A percentile compares a stretch with the other conserved stretches of the same genome.
Evolutionary conservation across 2,888 invertebrate genomes (phyloP).

Genomic region (Callyntrura sp.): DNA sequence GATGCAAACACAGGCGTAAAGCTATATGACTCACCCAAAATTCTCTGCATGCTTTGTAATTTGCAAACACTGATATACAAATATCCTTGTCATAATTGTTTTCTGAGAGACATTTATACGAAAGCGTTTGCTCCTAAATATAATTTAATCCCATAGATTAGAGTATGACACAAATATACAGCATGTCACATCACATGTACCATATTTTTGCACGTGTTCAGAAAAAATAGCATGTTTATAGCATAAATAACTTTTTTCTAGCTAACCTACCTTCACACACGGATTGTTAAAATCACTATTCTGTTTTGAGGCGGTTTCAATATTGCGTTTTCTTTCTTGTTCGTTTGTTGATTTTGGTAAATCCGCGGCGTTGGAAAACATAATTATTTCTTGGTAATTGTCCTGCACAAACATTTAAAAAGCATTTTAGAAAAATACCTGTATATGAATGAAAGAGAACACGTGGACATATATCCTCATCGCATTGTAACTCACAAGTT

Average conservation of each 20-base stretch:
- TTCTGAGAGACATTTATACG: constrained; percentile 90
- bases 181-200: no score
- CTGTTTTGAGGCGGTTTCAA: constrained; percentile 77
- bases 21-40: constrained; percentile 90
- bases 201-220: no score
- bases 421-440: no score
- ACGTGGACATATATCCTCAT: no score
- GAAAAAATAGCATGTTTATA: no score
- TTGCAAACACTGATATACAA: constrained; percentile 90
- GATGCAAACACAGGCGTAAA: neutral
- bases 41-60: constrained; percentile 92
- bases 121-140: constrained; percentile 91
- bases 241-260: no score
- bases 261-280: constrained; percentile 80
- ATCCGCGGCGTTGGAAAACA: constrained; percentile 79
- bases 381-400: constrained; percentile 15
- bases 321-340: constrained; percentile 71
- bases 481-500: no score
- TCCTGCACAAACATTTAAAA: no score
- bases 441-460: no score
- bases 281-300: constrained; percentile 80
- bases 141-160: no score
- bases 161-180: no score
- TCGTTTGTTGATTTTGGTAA: constrained; percentile 78
- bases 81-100: constrained; percentile 89